A percentile compares a stretch with the other conserved stretches of the same genome.
These are phyloP conservation scores for Lagria hirta DNA, from an alignment of 2,888 invertebrate genomes.

Conservation along the genomic window DNA sequence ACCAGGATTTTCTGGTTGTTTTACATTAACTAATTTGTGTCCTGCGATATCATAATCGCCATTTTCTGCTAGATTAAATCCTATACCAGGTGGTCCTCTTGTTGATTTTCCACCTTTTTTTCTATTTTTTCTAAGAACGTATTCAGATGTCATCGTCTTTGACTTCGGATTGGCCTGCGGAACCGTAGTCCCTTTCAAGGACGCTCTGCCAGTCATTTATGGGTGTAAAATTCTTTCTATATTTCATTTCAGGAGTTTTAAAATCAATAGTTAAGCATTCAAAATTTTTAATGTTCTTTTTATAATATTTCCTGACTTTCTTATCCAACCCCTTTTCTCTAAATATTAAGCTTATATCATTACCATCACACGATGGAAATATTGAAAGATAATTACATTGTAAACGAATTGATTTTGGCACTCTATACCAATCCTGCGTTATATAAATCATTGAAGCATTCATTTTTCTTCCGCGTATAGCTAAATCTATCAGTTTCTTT, in stretches of 20 bases:
- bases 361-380: no score
- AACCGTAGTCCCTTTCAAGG: no score
- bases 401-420: no score
- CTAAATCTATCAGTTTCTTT: neutral
- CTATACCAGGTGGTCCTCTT: constrained; percentile 17
- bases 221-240: constrained; percentile 9
- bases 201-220: no score
- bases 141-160: no score
- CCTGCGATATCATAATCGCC: constrained; percentile 11
- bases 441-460: no score
- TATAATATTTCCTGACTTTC: constrained; percentile 7
- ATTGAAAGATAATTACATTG: no score
- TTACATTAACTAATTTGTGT: constrained; percentile 3
- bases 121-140: constrained; percentile 17
- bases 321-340: constrained; percentile 4
- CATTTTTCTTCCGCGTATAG: no score
- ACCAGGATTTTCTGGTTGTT: constrained; percentile 9
- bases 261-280: constrained; percentile 9
- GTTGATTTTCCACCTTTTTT: constrained; percentile 15
- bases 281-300: constrained; percentile 7
- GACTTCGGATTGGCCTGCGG: no score
- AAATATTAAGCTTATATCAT: no score
- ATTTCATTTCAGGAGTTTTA: constrained; percentile 11
- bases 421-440: no score
- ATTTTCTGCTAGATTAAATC: constrained; percentile 15